A percentile compares a stretch with the other conserved stretches of the same genome.
Evolutionary conservation across 2,113 vertebrate genomes (phyloP).

Genomic region (Lipotes vexillifer): DNA sequence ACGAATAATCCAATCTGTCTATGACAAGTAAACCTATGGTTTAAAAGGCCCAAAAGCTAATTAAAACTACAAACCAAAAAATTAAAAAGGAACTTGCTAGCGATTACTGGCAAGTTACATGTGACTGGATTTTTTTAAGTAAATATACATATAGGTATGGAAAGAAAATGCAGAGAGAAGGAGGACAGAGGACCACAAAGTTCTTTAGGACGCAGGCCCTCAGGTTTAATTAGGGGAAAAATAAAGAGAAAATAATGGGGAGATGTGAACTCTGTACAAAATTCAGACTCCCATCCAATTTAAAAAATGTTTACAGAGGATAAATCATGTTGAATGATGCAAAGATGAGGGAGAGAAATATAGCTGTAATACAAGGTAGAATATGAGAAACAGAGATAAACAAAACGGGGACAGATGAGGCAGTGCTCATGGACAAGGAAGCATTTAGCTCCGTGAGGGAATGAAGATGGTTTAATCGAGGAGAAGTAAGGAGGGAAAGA

Average conservation of each 20-base stretch:
- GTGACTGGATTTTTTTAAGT: not conserved
- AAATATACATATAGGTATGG: not conserved
- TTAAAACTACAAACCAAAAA: not conserved
- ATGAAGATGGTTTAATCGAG: not conserved
- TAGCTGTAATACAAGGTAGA: not conserved
- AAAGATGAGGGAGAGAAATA: not conserved
- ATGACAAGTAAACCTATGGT: not conserved
- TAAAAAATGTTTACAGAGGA: not conserved
- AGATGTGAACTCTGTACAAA: not conserved
- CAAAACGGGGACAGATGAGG: not conserved
- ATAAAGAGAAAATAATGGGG: not conserved
- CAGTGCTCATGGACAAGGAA: not conserved
- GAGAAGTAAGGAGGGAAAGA: not conserved
- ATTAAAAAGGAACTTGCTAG: not conserved
- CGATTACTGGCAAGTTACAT: not conserved
- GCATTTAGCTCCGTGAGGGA: not conserved
- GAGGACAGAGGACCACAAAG: not conserved
- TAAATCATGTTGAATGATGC: not conserved
- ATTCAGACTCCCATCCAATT: not conserved
- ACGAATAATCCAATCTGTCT: not conserved
- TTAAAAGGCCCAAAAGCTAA: conserved; percentile 14
- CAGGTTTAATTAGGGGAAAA: not conserved
- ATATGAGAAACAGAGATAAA: not conserved
- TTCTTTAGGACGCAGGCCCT: not conserved
- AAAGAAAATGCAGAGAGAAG: not conserved